Percentiles rank a stretch among this genome's conserved stretches.
phyloP scores from a whole-genome alignment of 1,140 invertebrate species.

The Lepeophtheirus salmonis region DNA sequence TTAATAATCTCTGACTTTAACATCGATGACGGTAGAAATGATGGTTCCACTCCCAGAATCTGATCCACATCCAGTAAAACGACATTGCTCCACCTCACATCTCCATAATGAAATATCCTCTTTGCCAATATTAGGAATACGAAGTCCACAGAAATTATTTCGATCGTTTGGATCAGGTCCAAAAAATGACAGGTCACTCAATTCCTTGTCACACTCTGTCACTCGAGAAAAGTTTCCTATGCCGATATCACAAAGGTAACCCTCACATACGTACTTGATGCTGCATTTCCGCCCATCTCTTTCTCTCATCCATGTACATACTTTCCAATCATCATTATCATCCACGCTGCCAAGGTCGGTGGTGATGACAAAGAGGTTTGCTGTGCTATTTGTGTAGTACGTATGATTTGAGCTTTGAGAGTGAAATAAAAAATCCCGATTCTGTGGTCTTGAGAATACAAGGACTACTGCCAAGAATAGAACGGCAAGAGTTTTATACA shows the following conservation, averaged over 20 bases:
- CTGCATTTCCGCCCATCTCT: slow-evolving; percentile 2
- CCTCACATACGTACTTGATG: slow-evolving; percentile 2
- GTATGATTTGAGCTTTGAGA: background rate
- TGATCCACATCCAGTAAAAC: background rate
- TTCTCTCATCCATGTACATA: background rate
- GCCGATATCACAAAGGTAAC: background rate
- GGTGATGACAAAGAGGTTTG: background rate
- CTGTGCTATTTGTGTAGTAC: background rate
- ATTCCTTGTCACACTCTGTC: background rate
- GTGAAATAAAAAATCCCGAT: background rate
- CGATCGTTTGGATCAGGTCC: slow-evolving; percentile 2
- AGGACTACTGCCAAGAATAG: no score
- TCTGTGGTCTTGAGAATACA: no score
- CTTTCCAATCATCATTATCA: slow-evolving; percentile 6
- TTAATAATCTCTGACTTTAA: background rate
- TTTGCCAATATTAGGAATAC: background rate
- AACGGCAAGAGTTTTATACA: no score
- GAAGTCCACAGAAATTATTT: slow-evolving; percentile 10
- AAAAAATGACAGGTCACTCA: slow-evolving; percentile 1
- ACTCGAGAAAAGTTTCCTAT: background rate
- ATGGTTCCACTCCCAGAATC: background rate
- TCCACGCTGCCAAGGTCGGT: background rate
- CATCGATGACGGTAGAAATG: background rate
- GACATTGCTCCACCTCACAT: background rate
- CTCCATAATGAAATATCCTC: background rate